Evolutionary conservation across 2,113 vertebrate species (phyloP), one percentile per base, ranked within the genome.

Genomic region (Megaleporinus macrocephalus): DNA sequence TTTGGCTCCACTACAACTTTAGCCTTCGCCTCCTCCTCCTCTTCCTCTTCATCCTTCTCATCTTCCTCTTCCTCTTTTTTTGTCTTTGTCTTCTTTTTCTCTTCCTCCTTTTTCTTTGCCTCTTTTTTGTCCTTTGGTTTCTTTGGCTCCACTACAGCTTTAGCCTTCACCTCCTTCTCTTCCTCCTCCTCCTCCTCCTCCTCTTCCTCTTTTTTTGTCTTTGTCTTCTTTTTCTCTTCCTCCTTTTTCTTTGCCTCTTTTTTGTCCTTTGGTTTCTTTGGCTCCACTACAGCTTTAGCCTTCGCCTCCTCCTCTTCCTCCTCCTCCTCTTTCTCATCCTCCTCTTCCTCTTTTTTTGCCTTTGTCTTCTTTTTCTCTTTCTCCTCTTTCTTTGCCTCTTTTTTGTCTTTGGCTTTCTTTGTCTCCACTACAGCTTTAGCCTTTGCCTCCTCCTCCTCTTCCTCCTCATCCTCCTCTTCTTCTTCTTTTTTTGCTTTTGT

Each of bases 401-500:
- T 69, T 9, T 76, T 77, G 0, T 75, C 70, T 5, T 49, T 51
- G 0, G 61, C 75, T 0, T 87, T 63, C 0, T 84, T 72, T 27
- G 24, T 65, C 33, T 68, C 68, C 6, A 82, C 76, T 16, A 65
- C 77, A 13, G 51, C 26, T 4, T 22, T 75, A 1, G 69, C 73
- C 0, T n/a, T 74, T 5, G 68, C 69, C 22, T 72, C 78, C 0
- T 76, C 73, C 0, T 65, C 69, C 4, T 59, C 68, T 7, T 82
- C 77, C 0, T 74, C 63, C 2, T 41, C 33, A n/a, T n/a, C n/a
- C 10, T 20, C 49, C 11, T 47, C 82, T 57, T 83, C 1, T 61
- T 49, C 14, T 15, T 49, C 47, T 49, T 49, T 78, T 6, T 73
- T 75, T 1, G 80, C 68, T 49, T 76, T 75, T 0, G 77, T 85